phyloP scores from a whole-genome alignment of 2,113 vertebrate genomes.

The Pomatorhinus ruficollis region DNA sequence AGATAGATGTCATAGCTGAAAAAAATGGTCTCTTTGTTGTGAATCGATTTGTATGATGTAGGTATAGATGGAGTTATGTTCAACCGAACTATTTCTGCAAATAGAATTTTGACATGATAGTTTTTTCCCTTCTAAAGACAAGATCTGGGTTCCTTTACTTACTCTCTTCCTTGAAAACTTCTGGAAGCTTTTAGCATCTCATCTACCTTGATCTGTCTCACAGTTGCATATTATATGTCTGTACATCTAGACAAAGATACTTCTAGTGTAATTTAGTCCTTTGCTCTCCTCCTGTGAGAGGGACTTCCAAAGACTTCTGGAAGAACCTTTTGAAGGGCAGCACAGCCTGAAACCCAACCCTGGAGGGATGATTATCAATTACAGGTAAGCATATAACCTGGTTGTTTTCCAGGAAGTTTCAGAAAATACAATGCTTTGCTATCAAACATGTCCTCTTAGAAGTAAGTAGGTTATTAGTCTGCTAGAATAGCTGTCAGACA shows the following conservation, averaged over 20 bases:
- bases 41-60: not conserved
- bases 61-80: not conserved
- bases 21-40: not conserved
- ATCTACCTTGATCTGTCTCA: not conserved
- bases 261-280: not conserved
- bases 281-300: not conserved
- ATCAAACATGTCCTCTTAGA: not conserved
- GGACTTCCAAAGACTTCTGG: not conserved
- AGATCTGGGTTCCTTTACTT: not conserved
- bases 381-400: not conserved
- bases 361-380: not conserved
- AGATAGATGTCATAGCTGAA: not conserved
- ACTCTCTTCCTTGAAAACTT: not conserved
- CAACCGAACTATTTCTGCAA: not conserved
- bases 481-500: not conserved
- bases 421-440: not conserved
- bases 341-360: not conserved
- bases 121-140: not conserved
- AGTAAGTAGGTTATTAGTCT: not conserved
- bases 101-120: not conserved
- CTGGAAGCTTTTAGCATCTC: not conserved
- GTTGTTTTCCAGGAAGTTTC: not conserved
- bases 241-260: not conserved
- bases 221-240: not conserved
- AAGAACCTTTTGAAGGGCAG: not conserved